These are phyloP conservation scores for Halocynthia aurantium DNA, from an alignment of 23 tunicate species.

Conservation along the genomic window DNA sequence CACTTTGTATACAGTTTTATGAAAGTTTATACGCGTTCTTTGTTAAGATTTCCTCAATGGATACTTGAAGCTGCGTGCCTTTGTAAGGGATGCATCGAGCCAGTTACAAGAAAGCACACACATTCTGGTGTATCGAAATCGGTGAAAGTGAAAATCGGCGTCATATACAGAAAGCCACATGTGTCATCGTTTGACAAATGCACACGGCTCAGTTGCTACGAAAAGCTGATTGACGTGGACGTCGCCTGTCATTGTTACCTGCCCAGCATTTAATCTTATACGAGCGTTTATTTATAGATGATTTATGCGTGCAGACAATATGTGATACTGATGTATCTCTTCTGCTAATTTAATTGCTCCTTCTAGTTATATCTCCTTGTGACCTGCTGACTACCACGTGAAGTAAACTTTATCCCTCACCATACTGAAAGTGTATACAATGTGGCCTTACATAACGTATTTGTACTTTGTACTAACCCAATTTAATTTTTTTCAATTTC, in stretches of 20 bases:
- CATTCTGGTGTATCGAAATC: slow-evolving; percentile 5
- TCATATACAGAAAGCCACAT: slow-evolving; percentile 3
- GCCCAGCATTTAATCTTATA: background rate
- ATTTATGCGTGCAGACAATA: too few species aligned
- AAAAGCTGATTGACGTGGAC: slow-evolving; percentile 4
- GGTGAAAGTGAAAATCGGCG: background rate
- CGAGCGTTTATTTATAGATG: too few species aligned
- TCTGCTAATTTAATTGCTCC: too few species aligned
- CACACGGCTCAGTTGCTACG: slow-evolving; percentile 5
- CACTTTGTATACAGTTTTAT: background rate
- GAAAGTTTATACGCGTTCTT: background rate
- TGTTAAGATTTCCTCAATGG: slow-evolving; percentile 17
- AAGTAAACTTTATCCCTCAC: too few species aligned
- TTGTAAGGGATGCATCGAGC: slow-evolving; percentile 34
- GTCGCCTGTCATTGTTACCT: slow-evolving; percentile 25
- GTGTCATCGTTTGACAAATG: slow-evolving; percentile 10
- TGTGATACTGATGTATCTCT: too few species aligned
- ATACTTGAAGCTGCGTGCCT: slow-evolving; percentile 36
- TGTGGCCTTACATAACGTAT: too few species aligned
- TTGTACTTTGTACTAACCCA: too few species aligned
- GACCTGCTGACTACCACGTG: too few species aligned
- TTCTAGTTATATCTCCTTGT: too few species aligned
- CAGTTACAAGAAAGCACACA: slow-evolving; percentile 5
- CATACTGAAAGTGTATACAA: too few species aligned
- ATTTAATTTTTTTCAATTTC: too few species aligned